Evolutionary conservation across 2,113 vertebrate genomes (phyloP), one percentile per base, ranked within the genome.

Genomic region (Sylvilagus bachmani): DNA sequence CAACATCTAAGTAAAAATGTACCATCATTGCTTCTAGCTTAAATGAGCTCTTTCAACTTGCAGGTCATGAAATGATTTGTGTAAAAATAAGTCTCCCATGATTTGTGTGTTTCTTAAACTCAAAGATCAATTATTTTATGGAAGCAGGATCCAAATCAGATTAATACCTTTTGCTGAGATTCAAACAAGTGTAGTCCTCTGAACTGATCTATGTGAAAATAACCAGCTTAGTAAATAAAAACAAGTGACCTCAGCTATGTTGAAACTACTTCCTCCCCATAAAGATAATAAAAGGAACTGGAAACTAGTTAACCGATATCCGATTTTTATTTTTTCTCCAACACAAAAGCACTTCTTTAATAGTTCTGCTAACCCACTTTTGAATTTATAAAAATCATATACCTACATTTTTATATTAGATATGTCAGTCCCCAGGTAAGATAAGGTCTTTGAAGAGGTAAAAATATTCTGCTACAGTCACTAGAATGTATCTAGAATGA

Each of bases 1-100:
- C 44, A 97, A 49, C 95, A 97, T 90, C 89, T 96, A 95, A 96
- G 93, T 31, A 93, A 94, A 95, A 95, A 92, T 75, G 82, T 82
- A 36, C 51, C 83, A 74, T 97, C 64, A 93, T 3, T 66, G 25
- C 36, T 95, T 67, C 74, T 92, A 90, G 87, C 27, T 97, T 96
- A 98, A 98, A 96, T 86, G 31, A 95, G 73, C 90, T 93, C 70
- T 96, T 97, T 96, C 69, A 95, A 97, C 93, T 90, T 67, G 51
- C 70, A 91, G 78, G 93, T 94, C 80, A 95, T 89, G 74, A 89
- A 49, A 94, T 90, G 88, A 97, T 97, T 81, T 91, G 38, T 78
- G 29, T 84, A 95, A 97, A 44, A 92, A 96, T 90, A 97, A 97
- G 91, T 96, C 88, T 91, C n/a, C 22, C 31, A 74, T 67, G 55